Base-by-base conservation (phyloP, 2,888 invertebrate genomes). In the Chalcosyrphus nemorum region DNA sequence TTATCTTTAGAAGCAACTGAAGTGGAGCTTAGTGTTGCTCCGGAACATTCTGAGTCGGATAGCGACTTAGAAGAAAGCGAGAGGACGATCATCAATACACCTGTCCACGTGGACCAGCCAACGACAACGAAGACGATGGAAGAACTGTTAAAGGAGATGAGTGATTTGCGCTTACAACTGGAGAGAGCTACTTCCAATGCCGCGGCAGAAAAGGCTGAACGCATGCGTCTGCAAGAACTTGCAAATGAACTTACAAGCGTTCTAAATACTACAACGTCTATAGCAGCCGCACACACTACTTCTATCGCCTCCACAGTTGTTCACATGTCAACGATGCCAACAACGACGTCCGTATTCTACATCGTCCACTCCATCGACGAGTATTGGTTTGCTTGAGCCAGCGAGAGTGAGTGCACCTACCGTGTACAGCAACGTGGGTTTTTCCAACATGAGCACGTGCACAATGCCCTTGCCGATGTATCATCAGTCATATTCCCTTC, bases 101-200 rank as follows among this genome's bases (percentile, higher is more conserved):
- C 15, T 11, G 21, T 27, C 15, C 15, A 15, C 13, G 15, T 15
- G 15, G 41, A 41, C 2, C 15, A 41, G 41, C 6, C n/a, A 3
- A n/a, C n/a, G 11, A 32, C 41, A 13, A 15, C 15, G 6, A 6
- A 41, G 15, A 15, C 41, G 15, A 41, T 41, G 41, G 15, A 41
- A 4, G 15, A 41, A 41, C 6, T 41, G 15, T 15, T 41, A 15
- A 15, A 52, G 41, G 61, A 72, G 61, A 29, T 54, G n/a, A 9
- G 29, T 59, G 52, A 61, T 27, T 9, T 57, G 59, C 57, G 71
- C 11, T 38, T 15, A 45, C 45, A 72, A 61, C 50, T 72, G 41
- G 59, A 72, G 9, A 29, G 9, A 59, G 38, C 15, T 9, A 59
- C 32, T 35, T 32, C 45, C 45, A 45, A 43, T 56, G 68, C 45